These are phyloP conservation scores for Siniperca obscura DNA, from an alignment of 2,797 vertebrate species.

Conservation along the genomic window DNA sequence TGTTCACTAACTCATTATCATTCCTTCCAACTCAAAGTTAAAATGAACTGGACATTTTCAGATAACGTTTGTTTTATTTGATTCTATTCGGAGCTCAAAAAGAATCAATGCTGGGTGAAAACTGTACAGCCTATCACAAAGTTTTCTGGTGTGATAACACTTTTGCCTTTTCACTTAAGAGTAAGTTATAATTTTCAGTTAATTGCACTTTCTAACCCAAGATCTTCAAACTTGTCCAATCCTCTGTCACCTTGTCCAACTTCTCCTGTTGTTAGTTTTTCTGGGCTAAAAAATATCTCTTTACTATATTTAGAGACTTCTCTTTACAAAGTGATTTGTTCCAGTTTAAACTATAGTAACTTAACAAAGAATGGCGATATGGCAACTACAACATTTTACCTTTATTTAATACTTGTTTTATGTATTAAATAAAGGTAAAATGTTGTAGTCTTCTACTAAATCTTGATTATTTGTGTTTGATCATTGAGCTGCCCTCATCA, in stretches of 20 bases:
- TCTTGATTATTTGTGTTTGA: conserved; percentile 1
- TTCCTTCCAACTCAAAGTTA: background rate
- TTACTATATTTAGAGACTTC: background rate
- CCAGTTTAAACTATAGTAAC: background rate
- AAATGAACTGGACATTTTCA: background rate
- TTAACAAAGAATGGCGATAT: background rate
- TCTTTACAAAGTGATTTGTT: background rate
- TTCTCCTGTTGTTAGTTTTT: background rate
- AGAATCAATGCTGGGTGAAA: background rate
- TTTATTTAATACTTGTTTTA: background rate
- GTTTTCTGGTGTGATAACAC: background rate
- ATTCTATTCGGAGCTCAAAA: background rate
- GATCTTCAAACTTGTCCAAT: background rate
- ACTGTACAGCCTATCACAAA: background rate
- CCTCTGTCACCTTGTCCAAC: background rate
- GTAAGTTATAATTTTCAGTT: background rate
- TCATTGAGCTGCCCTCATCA: no score
- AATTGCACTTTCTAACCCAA: background rate
- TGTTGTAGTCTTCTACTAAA: background rate
- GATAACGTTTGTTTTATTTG: background rate
- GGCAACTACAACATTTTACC: no score
- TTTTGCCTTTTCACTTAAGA: background rate
- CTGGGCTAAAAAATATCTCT: background rate
- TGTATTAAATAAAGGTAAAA: no score
- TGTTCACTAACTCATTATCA: background rate